Evolutionary conservation across 2,113 vertebrate genomes (phyloP).

Genomic region (Myiopsitta monachus): DNA sequence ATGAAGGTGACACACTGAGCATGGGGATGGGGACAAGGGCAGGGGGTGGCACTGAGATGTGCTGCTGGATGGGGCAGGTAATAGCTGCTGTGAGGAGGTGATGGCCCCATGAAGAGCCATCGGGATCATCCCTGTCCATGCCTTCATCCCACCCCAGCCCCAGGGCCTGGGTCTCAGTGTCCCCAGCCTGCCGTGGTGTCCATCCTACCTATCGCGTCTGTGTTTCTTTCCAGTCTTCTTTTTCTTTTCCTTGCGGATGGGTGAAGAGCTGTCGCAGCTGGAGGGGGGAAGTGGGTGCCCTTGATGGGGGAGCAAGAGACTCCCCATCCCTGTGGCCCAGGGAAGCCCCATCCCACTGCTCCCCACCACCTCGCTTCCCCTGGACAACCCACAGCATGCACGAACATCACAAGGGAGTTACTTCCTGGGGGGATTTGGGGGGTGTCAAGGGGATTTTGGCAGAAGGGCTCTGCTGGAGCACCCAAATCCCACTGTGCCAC

Average conservation of each 20-base stretch:
- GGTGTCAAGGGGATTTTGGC: background rate
- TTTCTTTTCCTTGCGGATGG: constrained; percentile 91
- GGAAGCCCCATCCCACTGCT: background rate
- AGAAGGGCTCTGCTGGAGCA: background rate
- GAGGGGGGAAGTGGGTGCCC: background rate
- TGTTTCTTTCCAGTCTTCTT: constrained; percentile 92
- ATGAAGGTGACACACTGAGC: background rate
- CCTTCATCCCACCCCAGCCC: background rate
- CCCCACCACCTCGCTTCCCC: background rate
- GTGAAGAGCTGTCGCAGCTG: constrained; percentile 90
- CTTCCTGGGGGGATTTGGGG: background rate
- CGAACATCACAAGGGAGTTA: accelerated
- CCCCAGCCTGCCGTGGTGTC: accelerated
- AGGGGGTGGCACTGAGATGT: background rate
- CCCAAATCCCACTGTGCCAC: background rate
- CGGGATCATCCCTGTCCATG: accelerated
- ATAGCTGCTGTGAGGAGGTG: background rate
- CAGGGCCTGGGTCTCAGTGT: background rate
- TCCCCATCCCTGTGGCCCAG: background rate
- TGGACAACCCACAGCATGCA: background rate
- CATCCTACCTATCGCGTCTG: constrained; percentile 87
- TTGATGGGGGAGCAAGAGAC: background rate
- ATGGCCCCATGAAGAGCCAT: background rate
- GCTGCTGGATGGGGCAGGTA: too few species aligned
- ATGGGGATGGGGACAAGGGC: background rate